These are phyloP conservation scores for Clarias gariepinus DNA, from an alignment of 2,113 vertebrate genomes.

Conservation along the genomic window DNA sequence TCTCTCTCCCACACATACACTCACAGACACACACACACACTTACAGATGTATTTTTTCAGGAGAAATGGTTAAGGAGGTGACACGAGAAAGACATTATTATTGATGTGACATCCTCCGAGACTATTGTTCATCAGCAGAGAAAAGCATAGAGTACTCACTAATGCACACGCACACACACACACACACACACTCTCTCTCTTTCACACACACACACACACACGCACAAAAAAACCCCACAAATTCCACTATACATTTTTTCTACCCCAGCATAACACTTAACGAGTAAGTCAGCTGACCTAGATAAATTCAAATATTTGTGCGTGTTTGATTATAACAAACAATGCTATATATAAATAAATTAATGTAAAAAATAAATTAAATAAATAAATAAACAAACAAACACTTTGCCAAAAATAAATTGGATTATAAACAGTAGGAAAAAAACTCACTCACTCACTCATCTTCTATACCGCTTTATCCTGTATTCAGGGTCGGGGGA, in stretches of 20 bases:
- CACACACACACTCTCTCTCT: slow-evolving; percentile 6
- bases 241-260: neutral
- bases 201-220: neutral
- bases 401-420: neutral
- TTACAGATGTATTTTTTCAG: slow-evolving; percentile 3
- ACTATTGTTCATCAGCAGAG: slow-evolving; percentile 45
- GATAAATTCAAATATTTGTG: neutral
- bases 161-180: slow-evolving; percentile 8
- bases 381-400: too few relatives aligned
- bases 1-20: neutral
- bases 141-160: slow-evolving; percentile 37
- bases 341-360: too few relatives aligned
- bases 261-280: neutral
- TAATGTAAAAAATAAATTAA: too few relatives aligned
- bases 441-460: too few relatives aligned
- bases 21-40: neutral
- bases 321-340: neutral
- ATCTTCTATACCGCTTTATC: too few relatives aligned
- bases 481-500: too few relatives aligned
- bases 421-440: neutral
- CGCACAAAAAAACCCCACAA: too few relatives aligned
- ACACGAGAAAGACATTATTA: slow-evolving; percentile 48
- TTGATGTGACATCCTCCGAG: slow-evolving; percentile 43
- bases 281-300: neutral
- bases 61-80: slow-evolving; percentile 50